A percentile compares a stretch with the other conserved stretches of the same genome.
phyloP scores from a whole-genome alignment of 2,113 vertebrate genomes.

The Recurvirostra avosetta region DNA sequence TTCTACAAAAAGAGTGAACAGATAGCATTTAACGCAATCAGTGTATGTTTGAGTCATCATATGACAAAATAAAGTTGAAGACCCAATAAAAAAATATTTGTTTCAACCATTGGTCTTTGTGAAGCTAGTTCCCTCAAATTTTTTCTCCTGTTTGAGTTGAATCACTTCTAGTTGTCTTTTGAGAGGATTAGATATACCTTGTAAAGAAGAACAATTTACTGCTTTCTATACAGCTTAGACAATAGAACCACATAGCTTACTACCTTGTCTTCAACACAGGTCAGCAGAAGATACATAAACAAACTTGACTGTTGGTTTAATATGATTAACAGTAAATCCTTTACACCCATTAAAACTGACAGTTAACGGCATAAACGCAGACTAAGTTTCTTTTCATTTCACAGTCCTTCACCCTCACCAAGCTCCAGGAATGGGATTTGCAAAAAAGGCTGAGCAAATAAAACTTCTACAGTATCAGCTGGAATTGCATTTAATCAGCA shows the following conservation, averaged over 20 bases:
- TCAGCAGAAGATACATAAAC: background rate
- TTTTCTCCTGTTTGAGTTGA: background rate
- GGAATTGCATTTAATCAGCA: background rate
- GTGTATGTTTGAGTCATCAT: background rate
- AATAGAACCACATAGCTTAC: background rate
- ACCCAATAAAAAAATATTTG: background rate
- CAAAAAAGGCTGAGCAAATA: background rate
- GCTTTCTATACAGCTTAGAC: background rate
- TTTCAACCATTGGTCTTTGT: background rate
- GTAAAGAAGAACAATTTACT: background rate
- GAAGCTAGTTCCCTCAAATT: background rate
- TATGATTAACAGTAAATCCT: background rate
- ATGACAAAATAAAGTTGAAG: background rate
- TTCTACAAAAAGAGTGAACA: background rate
- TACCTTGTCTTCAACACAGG: background rate
- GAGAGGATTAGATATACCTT: background rate
- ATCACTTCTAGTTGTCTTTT: background rate
- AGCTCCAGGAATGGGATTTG: background rate
- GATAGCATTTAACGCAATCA: background rate
- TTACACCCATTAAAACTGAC: background rate
- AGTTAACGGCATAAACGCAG: background rate
- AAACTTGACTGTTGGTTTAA: background rate
- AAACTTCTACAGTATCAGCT: background rate
- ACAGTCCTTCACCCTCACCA: background rate
- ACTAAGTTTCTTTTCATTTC: background rate